Conservation (phyloP, 1,140 invertebrate genomes). For the Sycophila sp. region DNA sequence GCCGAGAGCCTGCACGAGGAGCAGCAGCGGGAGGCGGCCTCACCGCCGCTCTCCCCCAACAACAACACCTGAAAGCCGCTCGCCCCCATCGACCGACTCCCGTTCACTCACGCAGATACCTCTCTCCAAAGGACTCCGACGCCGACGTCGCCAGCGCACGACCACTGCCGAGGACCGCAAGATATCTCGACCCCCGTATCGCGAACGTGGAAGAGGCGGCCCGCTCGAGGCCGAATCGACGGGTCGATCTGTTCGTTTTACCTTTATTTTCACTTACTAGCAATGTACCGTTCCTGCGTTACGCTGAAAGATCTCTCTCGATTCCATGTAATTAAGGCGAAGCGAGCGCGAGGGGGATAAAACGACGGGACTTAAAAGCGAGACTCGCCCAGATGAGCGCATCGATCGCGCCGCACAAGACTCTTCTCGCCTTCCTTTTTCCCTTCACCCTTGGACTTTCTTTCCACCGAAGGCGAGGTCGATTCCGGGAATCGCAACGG, state of each 20-base stretch:
- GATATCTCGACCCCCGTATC: too few species aligned
- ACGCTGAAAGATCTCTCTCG: too few species aligned
- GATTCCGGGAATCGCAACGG: neutral
- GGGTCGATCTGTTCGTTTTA: too few species aligned
- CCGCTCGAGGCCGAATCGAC: too few species aligned
- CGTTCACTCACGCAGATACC: neutral
- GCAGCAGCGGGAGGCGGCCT: slow-evolving; percentile 51
- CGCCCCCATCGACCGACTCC: neutral
- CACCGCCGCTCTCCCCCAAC: slow-evolving; percentile 56
- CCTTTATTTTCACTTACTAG: too few species aligned
- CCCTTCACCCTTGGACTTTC: neutral
- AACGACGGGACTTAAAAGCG: too few species aligned
- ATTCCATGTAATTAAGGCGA: too few species aligned
- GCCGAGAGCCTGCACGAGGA: slow-evolving; percentile 61
- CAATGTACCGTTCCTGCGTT: too few species aligned
- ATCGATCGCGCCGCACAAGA: neutral
- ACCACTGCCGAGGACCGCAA: neutral
- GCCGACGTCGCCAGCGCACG: neutral
- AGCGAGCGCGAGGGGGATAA: too few species aligned
- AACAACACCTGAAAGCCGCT: slow-evolving; percentile 63
- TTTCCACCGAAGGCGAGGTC: neutral
- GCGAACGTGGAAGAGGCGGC: too few species aligned
- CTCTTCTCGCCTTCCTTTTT: neutral
- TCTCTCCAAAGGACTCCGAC: neutral
- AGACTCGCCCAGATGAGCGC: too few species aligned